Conservation (phyloP, 2,888 invertebrate genomes). For the Cantharis rustica region DNA sequence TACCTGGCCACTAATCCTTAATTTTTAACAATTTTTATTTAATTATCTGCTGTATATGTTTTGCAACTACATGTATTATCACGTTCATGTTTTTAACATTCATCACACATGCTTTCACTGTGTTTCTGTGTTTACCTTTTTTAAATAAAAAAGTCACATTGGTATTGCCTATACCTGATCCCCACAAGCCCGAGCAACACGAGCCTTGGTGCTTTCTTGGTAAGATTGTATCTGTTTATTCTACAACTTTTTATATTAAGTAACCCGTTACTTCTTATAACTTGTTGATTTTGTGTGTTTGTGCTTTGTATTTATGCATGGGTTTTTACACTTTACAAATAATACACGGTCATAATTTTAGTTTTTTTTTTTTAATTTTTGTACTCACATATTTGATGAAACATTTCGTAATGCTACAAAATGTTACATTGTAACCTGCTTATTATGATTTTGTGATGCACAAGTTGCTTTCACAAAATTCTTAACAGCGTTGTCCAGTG, state of each 20-base stretch:
- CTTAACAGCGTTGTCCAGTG: neutral
- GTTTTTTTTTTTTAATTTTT: constrained; percentile 9
- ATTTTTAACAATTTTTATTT: constrained; percentile 14
- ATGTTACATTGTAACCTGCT: neutral
- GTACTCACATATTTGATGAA: neutral
- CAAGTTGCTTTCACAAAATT: neutral
- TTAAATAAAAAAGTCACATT: constrained; percentile 62
- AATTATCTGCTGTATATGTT: constrained; percentile 22
- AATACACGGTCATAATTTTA: constrained; percentile 22
- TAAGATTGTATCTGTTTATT: constrained; percentile 58
- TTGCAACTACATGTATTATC: constrained; percentile 27
- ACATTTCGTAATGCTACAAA: neutral
- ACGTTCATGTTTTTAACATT: constrained; percentile 11
- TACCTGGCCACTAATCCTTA: constrained; percentile 23
- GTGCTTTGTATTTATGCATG: constrained; percentile 36
- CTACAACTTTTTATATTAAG: constrained; percentile 23
- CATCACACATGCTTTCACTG: constrained; percentile 16
- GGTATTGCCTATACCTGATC: constrained; percentile 83
- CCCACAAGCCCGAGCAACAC: constrained; percentile 87
- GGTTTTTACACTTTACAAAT: constrained; percentile 31
- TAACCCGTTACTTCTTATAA: neutral
- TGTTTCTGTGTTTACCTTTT: constrained; percentile 8
- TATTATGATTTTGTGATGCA: neutral
- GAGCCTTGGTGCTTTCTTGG: constrained; percentile 89
- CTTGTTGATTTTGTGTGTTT: constrained; percentile 18